These are phyloP conservation scores for Dione juno DNA, from an alignment of 2,888 invertebrate genomes.

Conservation along the genomic window DNA sequence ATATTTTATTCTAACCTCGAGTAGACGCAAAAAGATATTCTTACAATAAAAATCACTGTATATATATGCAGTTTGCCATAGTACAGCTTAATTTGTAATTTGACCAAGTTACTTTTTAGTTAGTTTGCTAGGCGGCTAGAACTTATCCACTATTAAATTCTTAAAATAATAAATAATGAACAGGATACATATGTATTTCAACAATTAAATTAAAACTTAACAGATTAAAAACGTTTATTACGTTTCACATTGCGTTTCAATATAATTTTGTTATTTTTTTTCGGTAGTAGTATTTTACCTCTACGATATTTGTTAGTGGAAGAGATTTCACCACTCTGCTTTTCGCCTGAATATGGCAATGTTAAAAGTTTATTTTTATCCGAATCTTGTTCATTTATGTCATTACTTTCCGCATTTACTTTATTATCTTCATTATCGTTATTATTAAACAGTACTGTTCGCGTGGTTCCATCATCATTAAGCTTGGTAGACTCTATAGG, in stretches of 20 bases:
- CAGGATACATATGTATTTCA: background rate
- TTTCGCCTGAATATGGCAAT: background rate
- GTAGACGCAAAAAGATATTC: no score
- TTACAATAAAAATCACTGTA: no score
- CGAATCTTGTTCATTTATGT: background rate
- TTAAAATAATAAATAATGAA: no score
- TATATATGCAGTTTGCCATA: no score
- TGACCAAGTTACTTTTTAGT: no score
- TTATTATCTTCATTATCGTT: background rate
- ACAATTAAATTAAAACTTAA: background rate
- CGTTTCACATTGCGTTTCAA: background rate
- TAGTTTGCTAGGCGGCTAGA: no score
- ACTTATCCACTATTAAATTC: no score
- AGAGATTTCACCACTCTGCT: background rate
- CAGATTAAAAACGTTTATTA: conserved; percentile 11
- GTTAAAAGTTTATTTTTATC: background rate
- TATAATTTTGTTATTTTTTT: background rate
- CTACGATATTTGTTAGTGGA: background rate
- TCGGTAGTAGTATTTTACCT: background rate
- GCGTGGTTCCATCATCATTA: background rate
- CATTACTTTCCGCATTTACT: background rate
- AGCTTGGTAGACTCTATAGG: background rate
- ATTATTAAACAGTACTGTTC: background rate
- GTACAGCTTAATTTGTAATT: no score
- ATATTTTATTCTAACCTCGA: no score